These are phyloP conservation scores for Propsilocerus akamusi DNA, from an alignment of 1,140 invertebrate species.

Conservation along the genomic window DNA sequence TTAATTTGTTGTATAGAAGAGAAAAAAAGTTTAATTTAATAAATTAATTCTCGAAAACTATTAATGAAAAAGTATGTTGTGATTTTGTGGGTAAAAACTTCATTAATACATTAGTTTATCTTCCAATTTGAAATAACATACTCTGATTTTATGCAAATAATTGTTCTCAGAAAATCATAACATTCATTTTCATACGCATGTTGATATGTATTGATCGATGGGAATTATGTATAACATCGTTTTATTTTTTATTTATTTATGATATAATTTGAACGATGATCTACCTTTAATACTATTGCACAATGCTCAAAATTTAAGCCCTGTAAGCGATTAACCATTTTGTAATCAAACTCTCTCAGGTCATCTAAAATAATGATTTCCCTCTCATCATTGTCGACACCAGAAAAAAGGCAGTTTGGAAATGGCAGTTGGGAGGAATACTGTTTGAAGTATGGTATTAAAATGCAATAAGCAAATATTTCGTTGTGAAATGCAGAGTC, in stretches of 20 bases:
- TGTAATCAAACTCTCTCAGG: slow-evolving; percentile 14
- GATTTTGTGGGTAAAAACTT: no score
- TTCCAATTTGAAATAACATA: no score
- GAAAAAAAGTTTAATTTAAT: slow-evolving; percentile 1
- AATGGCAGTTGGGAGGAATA: slow-evolving; percentile 15
- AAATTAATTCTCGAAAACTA: background rate
- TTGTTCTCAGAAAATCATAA: no score
- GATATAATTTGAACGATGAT: background rate
- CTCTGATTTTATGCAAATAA: no score
- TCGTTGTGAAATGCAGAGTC: slow-evolving; percentile 20
- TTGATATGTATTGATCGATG: no score
- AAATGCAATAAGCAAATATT: slow-evolving; percentile 17
- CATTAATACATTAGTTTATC: no score
- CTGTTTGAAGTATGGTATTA: slow-evolving; percentile 15
- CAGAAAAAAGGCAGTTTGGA: slow-evolving; percentile 17
- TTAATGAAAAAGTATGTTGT: no score
- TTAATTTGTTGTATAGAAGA: no score
- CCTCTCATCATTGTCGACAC: slow-evolving; percentile 12
- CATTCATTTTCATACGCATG: no score
- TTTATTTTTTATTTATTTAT: no score
- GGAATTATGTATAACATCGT: no score
- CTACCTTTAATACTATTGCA: slow-evolving; percentile 20
- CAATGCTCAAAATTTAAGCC: slow-evolving; percentile 17
- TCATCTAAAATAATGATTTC: slow-evolving; percentile 20
- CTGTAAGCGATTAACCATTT: slow-evolving; percentile 17